A percentile compares a stretch with the other conserved stretches of the same genome.
Evolutionary conservation across 2,888 invertebrate genomes (phyloP).

Genomic region (Erpobdella octoculata): DNA sequence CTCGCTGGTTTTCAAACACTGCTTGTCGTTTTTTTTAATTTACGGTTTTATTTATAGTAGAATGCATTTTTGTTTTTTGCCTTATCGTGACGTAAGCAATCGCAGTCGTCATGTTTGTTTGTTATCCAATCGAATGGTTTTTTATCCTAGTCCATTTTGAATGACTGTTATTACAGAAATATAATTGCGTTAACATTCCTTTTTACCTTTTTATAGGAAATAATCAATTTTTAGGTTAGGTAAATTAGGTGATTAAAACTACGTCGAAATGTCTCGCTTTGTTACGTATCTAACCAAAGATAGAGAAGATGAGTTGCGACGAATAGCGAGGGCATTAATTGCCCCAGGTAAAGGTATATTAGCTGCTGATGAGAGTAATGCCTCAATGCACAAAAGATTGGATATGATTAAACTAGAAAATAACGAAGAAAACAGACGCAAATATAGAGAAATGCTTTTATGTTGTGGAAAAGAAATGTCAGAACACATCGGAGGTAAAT

Average conservation of each 20-base stretch:
- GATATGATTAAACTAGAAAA: constrained; percentile 83
- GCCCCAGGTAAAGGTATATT: constrained; percentile 90
- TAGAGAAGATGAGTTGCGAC: constrained; percentile 76
- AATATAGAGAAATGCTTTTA: constrained; percentile 81
- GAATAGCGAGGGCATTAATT: constrained; percentile 80
- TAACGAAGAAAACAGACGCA: constrained; percentile 79
- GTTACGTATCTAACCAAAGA: constrained; percentile 65
- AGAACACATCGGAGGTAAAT: constrained; percentile 77
- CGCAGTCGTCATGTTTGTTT: too few species aligned
- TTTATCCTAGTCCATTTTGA: not conserved
- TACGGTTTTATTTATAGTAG: too few species aligned
- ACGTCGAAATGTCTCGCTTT: constrained; percentile 37
- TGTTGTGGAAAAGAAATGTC: constrained; percentile 60
- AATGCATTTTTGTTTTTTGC: too few species aligned
- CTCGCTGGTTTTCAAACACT: too few species aligned
- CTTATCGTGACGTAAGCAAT: too few species aligned
- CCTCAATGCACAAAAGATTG: constrained; percentile 79
- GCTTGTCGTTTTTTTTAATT: too few species aligned
- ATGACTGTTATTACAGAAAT: not conserved
- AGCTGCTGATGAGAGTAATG: constrained; percentile 92
- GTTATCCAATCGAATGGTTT: too few species aligned
- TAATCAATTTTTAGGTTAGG: not conserved
- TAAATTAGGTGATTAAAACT: not conserved
- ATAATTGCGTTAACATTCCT: not conserved
- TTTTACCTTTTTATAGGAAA: not conserved